Evolutionary conservation across 23 tunicate species (phyloP).

Genomic region (Diplosoma virens): DNA sequence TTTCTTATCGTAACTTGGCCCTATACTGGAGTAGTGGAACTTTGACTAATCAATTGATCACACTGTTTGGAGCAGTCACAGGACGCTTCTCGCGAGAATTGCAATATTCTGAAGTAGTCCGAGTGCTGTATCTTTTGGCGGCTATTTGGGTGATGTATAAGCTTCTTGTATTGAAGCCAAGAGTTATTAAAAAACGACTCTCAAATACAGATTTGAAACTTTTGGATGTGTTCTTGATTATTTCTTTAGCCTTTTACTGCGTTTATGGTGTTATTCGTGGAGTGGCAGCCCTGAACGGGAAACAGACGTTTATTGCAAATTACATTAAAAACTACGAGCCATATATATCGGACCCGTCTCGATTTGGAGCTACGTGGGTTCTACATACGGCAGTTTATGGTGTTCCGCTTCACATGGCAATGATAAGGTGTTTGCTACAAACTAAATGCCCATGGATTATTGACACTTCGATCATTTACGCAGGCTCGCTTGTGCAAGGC

Average conservation of each 20-base stretch:
- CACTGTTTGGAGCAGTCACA: conserved; percentile 33
- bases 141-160: conserved; percentile 53
- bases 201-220: too few relatives aligned
- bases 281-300: conserved; percentile 53
- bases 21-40: conserved; percentile 69
- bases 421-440: conserved; percentile 11
- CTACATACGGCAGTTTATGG: conserved; percentile 50
- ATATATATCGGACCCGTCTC: conserved; percentile 36
- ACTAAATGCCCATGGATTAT: conserved; percentile 46
- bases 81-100: conserved; percentile 43
- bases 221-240: neutral
- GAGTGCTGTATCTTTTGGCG: conserved; percentile 30
- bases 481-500: conserved; percentile 49
- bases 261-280: conserved; percentile 47
- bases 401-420: conserved; percentile 42
- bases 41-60: conserved; percentile 38
- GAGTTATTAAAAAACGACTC: neutral
- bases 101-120: conserved; percentile 39
- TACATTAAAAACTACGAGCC: conserved; percentile 59
- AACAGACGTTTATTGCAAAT: conserved; percentile 9
- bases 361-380: conserved; percentile 50
- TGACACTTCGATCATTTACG: conserved; percentile 36
- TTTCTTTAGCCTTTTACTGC: neutral
- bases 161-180: neutral
- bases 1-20: conserved; percentile 32